phyloP scores from a whole-genome alignment of 2,888 invertebrate species.

The Cremastinae sp. region DNA sequence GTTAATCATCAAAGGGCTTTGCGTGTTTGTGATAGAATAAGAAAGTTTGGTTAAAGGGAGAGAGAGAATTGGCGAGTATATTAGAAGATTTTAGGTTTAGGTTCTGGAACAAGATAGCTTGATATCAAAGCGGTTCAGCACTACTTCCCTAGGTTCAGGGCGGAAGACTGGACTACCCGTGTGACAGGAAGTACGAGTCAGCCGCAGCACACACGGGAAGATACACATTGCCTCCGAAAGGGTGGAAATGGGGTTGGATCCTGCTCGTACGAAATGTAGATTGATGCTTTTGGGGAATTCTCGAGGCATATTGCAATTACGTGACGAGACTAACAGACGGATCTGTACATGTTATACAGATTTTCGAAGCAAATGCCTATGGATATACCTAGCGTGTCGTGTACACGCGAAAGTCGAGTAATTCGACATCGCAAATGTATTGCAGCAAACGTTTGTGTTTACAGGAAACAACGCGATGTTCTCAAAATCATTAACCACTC shows the following conservation, averaged over 20 bases:
- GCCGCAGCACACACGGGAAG: not conserved
- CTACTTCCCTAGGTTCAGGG: slow-evolving; percentile 2
- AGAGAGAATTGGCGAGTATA: slow-evolving; percentile 8
- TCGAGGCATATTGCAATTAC: slow-evolving; percentile 54
- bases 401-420: slow-evolving; percentile 3
- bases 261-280: slow-evolving; percentile 46
- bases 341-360: not conserved
- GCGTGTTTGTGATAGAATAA: not conserved
- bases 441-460: slow-evolving; percentile 15
- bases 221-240: not conserved
- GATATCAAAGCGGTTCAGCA: slow-evolving; percentile 39
- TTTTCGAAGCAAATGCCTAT: slow-evolving; percentile 9
- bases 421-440: slow-evolving; percentile 39
- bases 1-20: no score
- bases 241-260: not conserved
- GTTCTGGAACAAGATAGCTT: slow-evolving; percentile 20
- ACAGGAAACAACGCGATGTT: slow-evolving; percentile 18
- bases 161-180: slow-evolving; percentile 17
- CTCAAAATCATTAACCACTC: slow-evolving; percentile 20
- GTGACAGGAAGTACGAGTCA: slow-evolving; percentile 1
- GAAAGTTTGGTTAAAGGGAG: not conserved
- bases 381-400: not conserved
- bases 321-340: slow-evolving; percentile 24
- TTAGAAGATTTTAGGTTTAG: slow-evolving; percentile 1
- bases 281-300: slow-evolving; percentile 52